phyloP scores from a whole-genome alignment of 2,113 vertebrate genomes.

The Myodes glareolus region DNA sequence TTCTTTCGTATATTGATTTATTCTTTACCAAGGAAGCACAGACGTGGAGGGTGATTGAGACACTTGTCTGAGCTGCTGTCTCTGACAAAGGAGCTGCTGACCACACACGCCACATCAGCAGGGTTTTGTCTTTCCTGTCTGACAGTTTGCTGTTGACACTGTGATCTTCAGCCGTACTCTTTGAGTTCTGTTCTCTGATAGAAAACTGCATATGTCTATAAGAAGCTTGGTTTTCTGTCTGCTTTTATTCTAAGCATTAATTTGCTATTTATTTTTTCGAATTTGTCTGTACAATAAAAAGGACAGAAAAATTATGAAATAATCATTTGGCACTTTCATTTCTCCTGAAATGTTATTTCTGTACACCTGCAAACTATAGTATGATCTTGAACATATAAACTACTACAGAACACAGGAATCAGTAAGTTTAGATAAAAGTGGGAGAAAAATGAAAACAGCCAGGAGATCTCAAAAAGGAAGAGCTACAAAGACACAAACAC shows the following conservation, averaged over 20 bases:
- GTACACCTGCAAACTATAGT: background rate
- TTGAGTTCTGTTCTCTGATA: fast-evolving
- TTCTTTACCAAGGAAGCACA: background rate
- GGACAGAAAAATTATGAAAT: background rate
- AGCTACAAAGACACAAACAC: background rate
- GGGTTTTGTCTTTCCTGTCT: fast-evolving
- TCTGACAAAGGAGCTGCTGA: background rate
- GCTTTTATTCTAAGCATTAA: background rate
- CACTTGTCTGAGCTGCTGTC: background rate
- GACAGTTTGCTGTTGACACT: background rate
- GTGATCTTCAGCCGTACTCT: fast-evolving
- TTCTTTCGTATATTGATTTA: background rate
- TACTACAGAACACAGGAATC: background rate
- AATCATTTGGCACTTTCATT: background rate
- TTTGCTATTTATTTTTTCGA: background rate
- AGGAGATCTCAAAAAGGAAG: background rate
- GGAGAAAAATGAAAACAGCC: background rate
- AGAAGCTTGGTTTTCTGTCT: background rate
- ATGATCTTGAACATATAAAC: background rate
- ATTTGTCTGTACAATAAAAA: background rate
- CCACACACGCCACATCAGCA: background rate
- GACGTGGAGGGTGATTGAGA: background rate
- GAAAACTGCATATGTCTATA: background rate
- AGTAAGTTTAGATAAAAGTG: background rate
- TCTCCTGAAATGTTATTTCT: background rate